These are phyloP conservation scores for Harpia harpyja DNA, from an alignment of 2,797 vertebrate genomes.

Conservation along the genomic window DNA sequence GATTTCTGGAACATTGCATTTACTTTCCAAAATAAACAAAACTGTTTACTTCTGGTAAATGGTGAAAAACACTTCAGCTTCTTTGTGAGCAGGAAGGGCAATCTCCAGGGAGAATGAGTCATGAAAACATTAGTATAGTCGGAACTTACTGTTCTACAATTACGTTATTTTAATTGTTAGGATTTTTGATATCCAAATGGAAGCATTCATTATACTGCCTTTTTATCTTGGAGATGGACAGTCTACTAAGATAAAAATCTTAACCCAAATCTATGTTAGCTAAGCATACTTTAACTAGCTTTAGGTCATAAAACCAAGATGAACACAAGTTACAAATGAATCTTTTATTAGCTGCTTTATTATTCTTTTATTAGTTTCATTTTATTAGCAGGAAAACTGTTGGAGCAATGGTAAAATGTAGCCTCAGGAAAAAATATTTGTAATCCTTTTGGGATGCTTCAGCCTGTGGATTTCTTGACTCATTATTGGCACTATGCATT, in stretches of 20 bases:
- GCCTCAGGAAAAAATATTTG: slow-evolving; percentile 3
- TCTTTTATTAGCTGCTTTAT: slow-evolving; percentile 4
- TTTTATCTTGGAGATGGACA: neutral
- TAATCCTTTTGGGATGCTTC: neutral
- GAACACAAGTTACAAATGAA: neutral
- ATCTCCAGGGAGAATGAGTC: slow-evolving; percentile 9
- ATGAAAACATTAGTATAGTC: neutral
- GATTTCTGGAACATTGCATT: slow-evolving; percentile 47
- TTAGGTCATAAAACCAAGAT: neutral
- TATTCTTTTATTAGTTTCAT: slow-evolving; percentile 25
- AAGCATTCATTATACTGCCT: neutral
- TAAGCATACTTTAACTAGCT: neutral
- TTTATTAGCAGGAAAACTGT: neutral
- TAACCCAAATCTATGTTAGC: neutral
- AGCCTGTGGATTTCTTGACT: neutral
- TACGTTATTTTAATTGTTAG: slow-evolving; percentile 10
- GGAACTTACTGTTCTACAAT: neutral
- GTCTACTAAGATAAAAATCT: neutral
- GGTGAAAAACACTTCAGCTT: neutral
- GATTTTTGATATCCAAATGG: neutral
- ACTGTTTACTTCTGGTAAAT: slow-evolving; percentile 35
- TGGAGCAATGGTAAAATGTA: neutral
- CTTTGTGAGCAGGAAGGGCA: neutral
- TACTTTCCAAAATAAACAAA: slow-evolving; percentile 42
- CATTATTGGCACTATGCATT: neutral